Percentiles rank a stretch among this genome's conserved stretches.
These are phyloP conservation scores for Trinorchestia longiramus DNA, from an alignment of 1,140 invertebrate genomes.

Conservation along the genomic window DNA sequence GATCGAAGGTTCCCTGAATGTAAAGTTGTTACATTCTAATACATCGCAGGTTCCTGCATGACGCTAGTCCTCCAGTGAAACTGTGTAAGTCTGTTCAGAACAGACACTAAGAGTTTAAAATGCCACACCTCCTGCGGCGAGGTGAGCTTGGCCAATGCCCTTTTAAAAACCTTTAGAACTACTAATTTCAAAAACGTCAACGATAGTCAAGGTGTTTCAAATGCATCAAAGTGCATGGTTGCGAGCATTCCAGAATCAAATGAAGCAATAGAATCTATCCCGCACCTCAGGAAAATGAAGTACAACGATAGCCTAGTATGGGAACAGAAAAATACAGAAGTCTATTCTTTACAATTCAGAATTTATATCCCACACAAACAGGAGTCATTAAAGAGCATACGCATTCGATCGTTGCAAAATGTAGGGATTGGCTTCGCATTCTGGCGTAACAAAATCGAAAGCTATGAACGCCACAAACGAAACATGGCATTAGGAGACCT, in stretches of 20 bases:
- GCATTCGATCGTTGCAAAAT: not conserved
- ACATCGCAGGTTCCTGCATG: no score
- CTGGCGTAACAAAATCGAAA: not conserved
- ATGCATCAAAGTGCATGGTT: not conserved
- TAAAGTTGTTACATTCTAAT: no score
- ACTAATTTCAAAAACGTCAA: not conserved
- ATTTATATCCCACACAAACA: not conserved
- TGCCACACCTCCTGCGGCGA: no score
- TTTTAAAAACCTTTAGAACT: no score
- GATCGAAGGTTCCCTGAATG: no score
- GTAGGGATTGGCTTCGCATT: not conserved
- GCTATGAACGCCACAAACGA: not conserved
- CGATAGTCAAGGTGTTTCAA: not conserved
- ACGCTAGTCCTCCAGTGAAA: no score
- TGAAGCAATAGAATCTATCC: not conserved
- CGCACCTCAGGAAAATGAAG: not conserved
- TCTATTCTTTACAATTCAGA: not conserved
- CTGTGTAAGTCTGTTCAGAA: no score
- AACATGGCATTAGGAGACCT: conserved; percentile 27
- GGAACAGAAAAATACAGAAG: not conserved
- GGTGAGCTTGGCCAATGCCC: no score
- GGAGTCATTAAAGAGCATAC: not conserved
- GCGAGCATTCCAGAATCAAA: not conserved
- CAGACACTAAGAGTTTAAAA: no score
- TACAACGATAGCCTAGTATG: not conserved